Percentiles rank a stretch among this genome's conserved stretches.
Conservation (phyloP, 2,888 invertebrate species). For the Zele albiditarsus region DNA sequence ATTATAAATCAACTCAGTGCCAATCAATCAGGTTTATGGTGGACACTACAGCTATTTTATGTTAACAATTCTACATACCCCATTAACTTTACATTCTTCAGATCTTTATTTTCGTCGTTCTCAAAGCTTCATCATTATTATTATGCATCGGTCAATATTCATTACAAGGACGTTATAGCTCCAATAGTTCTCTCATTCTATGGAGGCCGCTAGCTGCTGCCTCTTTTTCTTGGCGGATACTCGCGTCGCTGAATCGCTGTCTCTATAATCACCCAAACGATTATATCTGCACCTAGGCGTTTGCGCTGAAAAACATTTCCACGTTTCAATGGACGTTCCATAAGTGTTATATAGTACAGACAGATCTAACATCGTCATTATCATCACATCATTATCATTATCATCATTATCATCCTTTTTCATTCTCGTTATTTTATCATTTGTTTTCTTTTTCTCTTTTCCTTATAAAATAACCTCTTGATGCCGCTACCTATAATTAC, state of each 20-base stretch:
- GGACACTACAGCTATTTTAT: not conserved
- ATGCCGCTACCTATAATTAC: not conserved
- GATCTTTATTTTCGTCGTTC: not conserved
- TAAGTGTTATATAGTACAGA: not conserved
- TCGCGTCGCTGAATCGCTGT: conserved; percentile 27
- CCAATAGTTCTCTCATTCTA: not conserved
- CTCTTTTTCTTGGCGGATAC: conserved; percentile 18
- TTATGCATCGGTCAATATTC: conserved; percentile 22
- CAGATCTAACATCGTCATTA: conserved; percentile 7
- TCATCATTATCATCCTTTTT: conserved; percentile 16
- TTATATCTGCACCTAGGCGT: conserved; percentile 25
- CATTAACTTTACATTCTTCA: not conserved
- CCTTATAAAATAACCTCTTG: not conserved
- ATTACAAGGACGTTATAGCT: conserved; percentile 30
- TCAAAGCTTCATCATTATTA: conserved; percentile 1
- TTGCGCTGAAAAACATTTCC: conserved; percentile 24
- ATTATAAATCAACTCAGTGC: not conserved
- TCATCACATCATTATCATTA: not conserved
- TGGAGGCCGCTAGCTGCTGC: not conserved
- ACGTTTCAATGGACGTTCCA: conserved; percentile 18
- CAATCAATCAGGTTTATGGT: not conserved
- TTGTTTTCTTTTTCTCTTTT: not conserved
- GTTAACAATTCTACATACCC: not conserved
- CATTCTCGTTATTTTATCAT: not conserved
- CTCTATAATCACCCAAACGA: conserved; percentile 32